Percentiles rank a stretch among this genome's conserved stretches.
Evolutionary conservation across 2,113 vertebrate genomes (phyloP).

Genomic region (Spea multiplicata): DNA sequence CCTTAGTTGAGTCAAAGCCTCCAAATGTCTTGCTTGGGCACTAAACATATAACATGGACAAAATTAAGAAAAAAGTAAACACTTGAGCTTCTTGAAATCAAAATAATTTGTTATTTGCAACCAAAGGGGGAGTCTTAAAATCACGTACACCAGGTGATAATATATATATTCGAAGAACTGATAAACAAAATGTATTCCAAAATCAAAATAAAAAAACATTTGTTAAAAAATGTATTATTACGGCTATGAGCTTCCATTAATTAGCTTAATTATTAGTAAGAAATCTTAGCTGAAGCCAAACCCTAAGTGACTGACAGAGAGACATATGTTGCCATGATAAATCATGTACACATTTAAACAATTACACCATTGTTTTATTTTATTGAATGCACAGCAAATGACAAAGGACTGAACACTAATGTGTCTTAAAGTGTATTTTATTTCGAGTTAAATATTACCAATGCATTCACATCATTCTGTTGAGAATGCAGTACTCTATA

Average conservation of each 20-base stretch:
- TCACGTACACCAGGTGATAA: too few species aligned
- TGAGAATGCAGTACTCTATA: not conserved
- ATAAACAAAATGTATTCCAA: not conserved
- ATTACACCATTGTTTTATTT: slow-evolving; percentile 8
- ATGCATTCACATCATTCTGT: slow-evolving; percentile 8
- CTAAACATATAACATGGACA: slow-evolving; percentile 59
- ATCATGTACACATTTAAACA: not conserved
- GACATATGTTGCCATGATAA: slow-evolving; percentile 21
- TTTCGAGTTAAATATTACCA: slow-evolving; percentile 26
- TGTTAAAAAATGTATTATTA: too few species aligned
- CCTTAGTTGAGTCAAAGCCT: slow-evolving; percentile 95
- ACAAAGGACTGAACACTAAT: not conserved
- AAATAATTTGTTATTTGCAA: not conserved
- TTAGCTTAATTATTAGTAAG: slow-evolving; percentile 25
- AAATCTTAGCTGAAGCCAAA: not conserved
- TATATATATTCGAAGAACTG: too few species aligned
- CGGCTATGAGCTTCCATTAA: not conserved
- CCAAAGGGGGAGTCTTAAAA: too few species aligned
- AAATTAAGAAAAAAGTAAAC: too few species aligned
- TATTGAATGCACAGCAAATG: not conserved
- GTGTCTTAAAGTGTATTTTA: slow-evolving; percentile 6
- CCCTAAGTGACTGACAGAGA: slow-evolving; percentile 4
- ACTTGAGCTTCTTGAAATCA: too few species aligned
- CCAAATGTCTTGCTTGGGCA: slow-evolving; percentile 98
- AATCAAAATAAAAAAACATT: too few species aligned